These are phyloP conservation scores for Troides helena DNA, from an alignment of 2,888 invertebrate genomes.

Conservation along the genomic window DNA sequence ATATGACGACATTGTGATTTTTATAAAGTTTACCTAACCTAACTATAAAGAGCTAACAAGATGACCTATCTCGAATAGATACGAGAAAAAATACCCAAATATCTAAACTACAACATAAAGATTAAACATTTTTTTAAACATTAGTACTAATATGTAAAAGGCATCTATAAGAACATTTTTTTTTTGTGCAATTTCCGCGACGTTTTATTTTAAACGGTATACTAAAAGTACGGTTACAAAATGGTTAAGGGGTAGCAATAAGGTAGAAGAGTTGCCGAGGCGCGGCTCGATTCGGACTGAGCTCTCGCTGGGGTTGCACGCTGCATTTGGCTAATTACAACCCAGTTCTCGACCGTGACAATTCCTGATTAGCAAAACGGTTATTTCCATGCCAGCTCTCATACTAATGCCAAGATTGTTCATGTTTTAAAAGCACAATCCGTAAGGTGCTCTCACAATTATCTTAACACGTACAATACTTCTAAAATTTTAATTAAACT, in stretches of 20 bases:
- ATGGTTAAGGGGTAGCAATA: conserved; percentile 74
- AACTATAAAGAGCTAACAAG: too few species aligned
- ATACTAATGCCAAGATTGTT: background rate
- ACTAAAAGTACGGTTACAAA: conserved; percentile 77
- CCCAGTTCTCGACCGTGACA: conserved; percentile 70
- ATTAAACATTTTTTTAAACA: background rate
- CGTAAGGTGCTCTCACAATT: too few species aligned
- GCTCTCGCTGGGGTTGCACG: conserved; percentile 61
- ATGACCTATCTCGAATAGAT: too few species aligned
- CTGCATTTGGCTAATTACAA: conserved; percentile 77
- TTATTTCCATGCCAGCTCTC: conserved; percentile 45
- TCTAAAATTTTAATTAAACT: background rate
- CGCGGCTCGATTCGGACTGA: conserved; percentile 38
- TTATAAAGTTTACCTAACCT: background rate
- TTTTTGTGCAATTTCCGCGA: conserved; percentile 69
- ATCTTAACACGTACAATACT: too few species aligned
- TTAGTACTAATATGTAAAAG: background rate
- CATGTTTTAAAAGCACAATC: background rate
- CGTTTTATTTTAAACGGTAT: conserved; percentile 77
- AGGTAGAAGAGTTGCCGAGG: conserved; percentile 45
- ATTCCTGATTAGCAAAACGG: conserved; percentile 68
- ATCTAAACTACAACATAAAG: too few species aligned
- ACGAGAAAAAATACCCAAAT: too few species aligned
- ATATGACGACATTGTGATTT: conserved; percentile 30
- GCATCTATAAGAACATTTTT: conserved; percentile 38